phyloP scores from a whole-genome alignment of 2,888 invertebrate genomes.

The Drosophila merina region DNA sequence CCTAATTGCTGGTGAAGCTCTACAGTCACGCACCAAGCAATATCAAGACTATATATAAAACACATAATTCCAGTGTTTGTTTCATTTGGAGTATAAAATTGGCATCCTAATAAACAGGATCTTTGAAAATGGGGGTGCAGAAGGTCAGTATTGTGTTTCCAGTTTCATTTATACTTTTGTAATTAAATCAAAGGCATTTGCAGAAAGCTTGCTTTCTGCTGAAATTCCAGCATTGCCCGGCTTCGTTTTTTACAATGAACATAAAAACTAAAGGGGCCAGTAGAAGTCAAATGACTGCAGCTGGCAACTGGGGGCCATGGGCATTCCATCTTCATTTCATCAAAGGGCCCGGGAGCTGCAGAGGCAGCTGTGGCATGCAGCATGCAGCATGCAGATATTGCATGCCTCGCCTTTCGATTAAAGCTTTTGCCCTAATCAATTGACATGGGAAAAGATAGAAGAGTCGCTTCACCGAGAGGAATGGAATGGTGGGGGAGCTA shows the following conservation, averaged over 20 bases:
- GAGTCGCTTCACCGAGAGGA: slow-evolving; percentile 23
- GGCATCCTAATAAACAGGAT: neutral
- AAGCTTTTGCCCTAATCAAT: slow-evolving; percentile 66
- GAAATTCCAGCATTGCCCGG: slow-evolving; percentile 55
- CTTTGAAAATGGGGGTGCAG: neutral
- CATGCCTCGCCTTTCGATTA: slow-evolving; percentile 61
- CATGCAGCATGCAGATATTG: slow-evolving; percentile 53
- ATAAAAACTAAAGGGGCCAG: slow-evolving; percentile 55
- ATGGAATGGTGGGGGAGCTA: slow-evolving; percentile 48
- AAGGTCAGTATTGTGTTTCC: slow-evolving; percentile 17
- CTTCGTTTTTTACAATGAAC: slow-evolving; percentile 60
- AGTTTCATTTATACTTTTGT: slow-evolving; percentile 50
- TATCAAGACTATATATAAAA: neutral
- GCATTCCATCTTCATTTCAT: slow-evolving; percentile 76
- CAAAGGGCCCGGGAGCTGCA: slow-evolving; percentile 55
- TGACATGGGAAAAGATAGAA: slow-evolving; percentile 68
- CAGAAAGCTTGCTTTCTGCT: slow-evolving; percentile 21
- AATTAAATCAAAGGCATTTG: slow-evolving; percentile 66
- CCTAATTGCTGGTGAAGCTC: slow-evolving; percentile 57
- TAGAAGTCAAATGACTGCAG: slow-evolving; percentile 74
- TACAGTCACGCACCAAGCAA: slow-evolving; percentile 23
- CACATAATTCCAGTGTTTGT: neutral
- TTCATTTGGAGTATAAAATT: neutral
- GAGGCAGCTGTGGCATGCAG: slow-evolving; percentile 56
- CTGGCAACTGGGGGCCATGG: slow-evolving; percentile 49